Evolutionary conservation across 2,888 invertebrate species (phyloP).

Genomic region (Mythimna albipuncta): DNA sequence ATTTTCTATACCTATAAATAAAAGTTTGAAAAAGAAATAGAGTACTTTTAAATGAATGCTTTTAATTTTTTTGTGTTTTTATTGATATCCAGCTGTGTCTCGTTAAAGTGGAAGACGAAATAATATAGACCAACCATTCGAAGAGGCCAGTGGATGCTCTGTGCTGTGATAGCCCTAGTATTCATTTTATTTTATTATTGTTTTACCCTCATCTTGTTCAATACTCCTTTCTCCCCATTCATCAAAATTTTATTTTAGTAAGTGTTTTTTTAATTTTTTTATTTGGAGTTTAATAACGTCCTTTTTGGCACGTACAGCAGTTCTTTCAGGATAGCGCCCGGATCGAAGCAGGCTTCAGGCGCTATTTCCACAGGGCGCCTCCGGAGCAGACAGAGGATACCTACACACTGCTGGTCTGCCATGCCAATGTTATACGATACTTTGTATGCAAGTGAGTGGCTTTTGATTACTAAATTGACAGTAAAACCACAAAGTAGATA

Average conservation of each 20-base stretch:
- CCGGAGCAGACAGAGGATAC: slow-evolving; percentile 95
- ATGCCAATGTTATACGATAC: slow-evolving; percentile 99
- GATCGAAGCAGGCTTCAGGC: slow-evolving; percentile 98
- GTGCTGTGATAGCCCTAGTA: slow-evolving; percentile 14
- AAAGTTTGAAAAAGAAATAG: too few species aligned
- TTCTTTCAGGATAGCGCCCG: slow-evolving; percentile 97
- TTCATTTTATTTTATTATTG: neutral
- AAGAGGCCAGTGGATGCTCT: slow-evolving; percentile 2
- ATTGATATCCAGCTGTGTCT: neutral
- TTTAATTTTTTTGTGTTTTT: neutral
- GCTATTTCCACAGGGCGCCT: slow-evolving; percentile 97
- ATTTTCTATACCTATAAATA: too few species aligned
- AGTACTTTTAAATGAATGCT: neutral
- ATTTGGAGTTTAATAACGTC: slow-evolving; percentile 70
- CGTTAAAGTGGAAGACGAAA: neutral
- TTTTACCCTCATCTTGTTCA: neutral
- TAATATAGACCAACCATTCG: neutral
- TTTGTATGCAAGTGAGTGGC: slow-evolving; percentile 95
- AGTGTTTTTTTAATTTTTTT: neutral
- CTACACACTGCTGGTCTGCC: slow-evolving; percentile 98
- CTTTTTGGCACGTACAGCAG: slow-evolving; percentile 92
- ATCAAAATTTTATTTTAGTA: slow-evolving; percentile 4
- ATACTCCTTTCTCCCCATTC: neutral
- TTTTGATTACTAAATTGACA: neutral
- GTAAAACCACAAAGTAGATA: neutral